Evolutionary conservation across 2,113 vertebrate genomes (phyloP).

Genomic region (Python bivittatus): DNA sequence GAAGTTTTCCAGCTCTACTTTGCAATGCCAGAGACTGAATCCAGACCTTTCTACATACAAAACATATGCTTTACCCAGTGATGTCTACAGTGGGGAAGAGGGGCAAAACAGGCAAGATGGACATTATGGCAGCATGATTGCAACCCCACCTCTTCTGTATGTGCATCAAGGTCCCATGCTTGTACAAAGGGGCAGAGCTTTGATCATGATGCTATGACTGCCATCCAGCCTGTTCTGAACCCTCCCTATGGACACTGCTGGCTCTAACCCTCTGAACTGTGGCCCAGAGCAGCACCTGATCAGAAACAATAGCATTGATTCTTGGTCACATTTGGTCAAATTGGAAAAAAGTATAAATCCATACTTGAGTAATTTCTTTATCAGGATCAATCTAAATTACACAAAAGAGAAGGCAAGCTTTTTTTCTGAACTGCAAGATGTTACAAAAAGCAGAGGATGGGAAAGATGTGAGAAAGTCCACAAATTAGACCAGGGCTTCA

Average conservation of each 20-base stretch:
- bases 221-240: background rate
- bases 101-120: background rate
- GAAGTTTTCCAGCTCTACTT: background rate
- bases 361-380: background rate
- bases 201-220: background rate
- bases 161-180: background rate
- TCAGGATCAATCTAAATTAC: background rate
- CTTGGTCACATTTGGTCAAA: background rate
- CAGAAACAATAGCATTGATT: background rate
- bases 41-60: background rate
- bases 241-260: background rate
- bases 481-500: background rate
- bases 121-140: background rate
- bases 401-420: background rate
- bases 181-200: background rate
- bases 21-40: background rate
- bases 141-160: background rate
- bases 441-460: background rate
- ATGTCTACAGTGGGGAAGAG: background rate
- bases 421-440: background rate
- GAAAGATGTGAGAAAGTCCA: background rate
- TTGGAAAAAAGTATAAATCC: background rate
- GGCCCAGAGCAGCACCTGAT: background rate
- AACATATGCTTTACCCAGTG: background rate
- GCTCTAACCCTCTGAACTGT: background rate